Evolutionary conservation across 2,797 vertebrate genomes (phyloP), one percentile per base, ranked within the genome.

Genomic region (Channallabes apus): DNA sequence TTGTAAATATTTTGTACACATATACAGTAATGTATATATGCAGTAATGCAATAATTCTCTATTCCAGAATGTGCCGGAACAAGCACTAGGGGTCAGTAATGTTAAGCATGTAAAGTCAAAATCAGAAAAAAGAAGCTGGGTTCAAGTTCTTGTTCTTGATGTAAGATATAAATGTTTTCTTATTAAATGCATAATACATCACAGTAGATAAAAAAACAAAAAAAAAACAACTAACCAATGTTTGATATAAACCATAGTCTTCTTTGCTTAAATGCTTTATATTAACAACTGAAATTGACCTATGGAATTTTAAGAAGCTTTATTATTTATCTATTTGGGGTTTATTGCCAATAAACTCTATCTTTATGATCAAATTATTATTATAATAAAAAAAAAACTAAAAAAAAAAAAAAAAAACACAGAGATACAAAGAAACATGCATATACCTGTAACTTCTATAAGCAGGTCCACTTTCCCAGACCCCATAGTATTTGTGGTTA

Each of bases 401-500:
- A 38, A 24, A 38, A 8, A n/a, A 12, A 78, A 61, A 20, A 1
- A 22, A 0, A 14, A 17, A 69, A 27, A 68, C 88, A 86, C 11
- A 51, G 11, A 51, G 11, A 14, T 51, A 51, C 46, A 6, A 46
- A 58, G 8, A 38, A 17, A 27, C 11, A 61, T 22, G 59, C 32
- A 68, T 86, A 86, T 90, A 95, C 97, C 96, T 88, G 3, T 3
- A 85, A 98, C 85, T 8, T 2, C 85, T 82, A 98, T 88, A n/a
- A 86, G 29, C 79, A 92, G n/a, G 62, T 93, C 87, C 0, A 86
- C 89, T 41, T 68, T 92, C 9, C 78, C 91, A 2, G 77, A 85
- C 0, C 95, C 95, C n/a, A 96, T 92, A 0, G 80, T 64, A 72
- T 98, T 99, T 85, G 90, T 90, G 0, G 95, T 94, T 0, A 82